Base-by-base conservation (phyloP, 2,888 invertebrate species). In the Phengaris arion region DNA sequence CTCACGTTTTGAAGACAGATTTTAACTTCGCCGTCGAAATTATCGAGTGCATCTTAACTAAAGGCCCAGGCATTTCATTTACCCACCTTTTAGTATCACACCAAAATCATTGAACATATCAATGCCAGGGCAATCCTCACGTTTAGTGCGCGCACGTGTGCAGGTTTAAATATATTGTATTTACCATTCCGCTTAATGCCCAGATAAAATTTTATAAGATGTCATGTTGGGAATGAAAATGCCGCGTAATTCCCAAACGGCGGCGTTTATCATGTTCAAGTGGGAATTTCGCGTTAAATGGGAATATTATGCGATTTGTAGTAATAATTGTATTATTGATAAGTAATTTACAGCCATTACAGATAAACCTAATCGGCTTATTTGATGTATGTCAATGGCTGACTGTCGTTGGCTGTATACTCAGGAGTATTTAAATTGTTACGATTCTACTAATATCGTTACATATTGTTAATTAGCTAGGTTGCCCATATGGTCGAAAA, bases 171-270 rank as follows among this genome's bases (percentile, higher is more conserved):
- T 13, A 64, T 64, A 35, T 35, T 35, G 10, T 59, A 59, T 59
- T 64, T 64, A 64, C 64, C 35, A 64, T 64, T 64, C 6, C 64
- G 35, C 22, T 22, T 51, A 70, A 70, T 70, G 70, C 48, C 51
- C 15, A 54, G 54, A 54, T 72, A 54, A 54, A 72, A 72, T 72
- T 72, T 72, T 72, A 72, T 72, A 72, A 72, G 72, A 72, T 51
- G 70, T 70, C 70, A 70, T 52, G 52, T 22, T 54, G 22, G 72
- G 72, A 72, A 52, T 72, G 22, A 54, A 7, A 72, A 72, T 54
- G 72, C 10, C 6, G 13, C 35, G 35, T 64, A 64, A 64, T 64
- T 22, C 35, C 52, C 52, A 52, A 52, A 52, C 52, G 52, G 10
- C 35, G 35, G 13, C 64, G 64, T 64, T 64, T 13, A 12, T 45